Evolutionary conservation across 2,888 invertebrate genomes (phyloP).

Genomic region (Bedellia somnulentella): DNA sequence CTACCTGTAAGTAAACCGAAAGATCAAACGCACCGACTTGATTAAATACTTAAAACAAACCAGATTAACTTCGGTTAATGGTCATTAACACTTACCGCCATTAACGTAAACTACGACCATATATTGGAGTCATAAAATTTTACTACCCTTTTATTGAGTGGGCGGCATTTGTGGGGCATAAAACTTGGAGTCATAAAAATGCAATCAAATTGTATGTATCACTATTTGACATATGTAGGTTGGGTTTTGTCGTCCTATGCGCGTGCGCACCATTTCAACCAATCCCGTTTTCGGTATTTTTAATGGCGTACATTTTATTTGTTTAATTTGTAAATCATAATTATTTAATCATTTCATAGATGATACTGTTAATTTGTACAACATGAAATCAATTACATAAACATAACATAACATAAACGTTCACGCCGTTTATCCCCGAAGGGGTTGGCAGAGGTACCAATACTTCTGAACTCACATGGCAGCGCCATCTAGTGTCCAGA

Average conservation of each 20-base stretch:
- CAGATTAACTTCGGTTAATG: constrained; percentile 25
- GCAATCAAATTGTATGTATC: constrained; percentile 17
- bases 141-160: constrained; percentile 45
- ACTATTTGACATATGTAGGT: constrained; percentile 18
- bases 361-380: too few relatives aligned
- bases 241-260: constrained; percentile 4
- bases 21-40: neutral
- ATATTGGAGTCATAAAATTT: constrained; percentile 36
- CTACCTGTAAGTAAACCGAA: neutral
- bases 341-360: too few relatives aligned
- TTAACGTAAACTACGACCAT: constrained; percentile 34
- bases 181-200: constrained; percentile 25
- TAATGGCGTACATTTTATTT: too few relatives aligned
- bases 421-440: too few relatives aligned
- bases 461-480: too few relatives aligned
- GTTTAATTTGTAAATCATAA: too few relatives aligned
- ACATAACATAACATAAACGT: too few relatives aligned
- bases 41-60: neutral
- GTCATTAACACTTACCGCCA: constrained; percentile 20
- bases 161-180: constrained; percentile 11
- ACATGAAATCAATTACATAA: too few relatives aligned
- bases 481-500: too few relatives aligned
- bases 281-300: constrained; percentile 2
- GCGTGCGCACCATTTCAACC: constrained; percentile 1
- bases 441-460: too few relatives aligned